These are phyloP conservation scores for Erpetoichthys calabaricus DNA, from an alignment of 2,797 vertebrate genomes.

Conservation along the genomic window DNA sequence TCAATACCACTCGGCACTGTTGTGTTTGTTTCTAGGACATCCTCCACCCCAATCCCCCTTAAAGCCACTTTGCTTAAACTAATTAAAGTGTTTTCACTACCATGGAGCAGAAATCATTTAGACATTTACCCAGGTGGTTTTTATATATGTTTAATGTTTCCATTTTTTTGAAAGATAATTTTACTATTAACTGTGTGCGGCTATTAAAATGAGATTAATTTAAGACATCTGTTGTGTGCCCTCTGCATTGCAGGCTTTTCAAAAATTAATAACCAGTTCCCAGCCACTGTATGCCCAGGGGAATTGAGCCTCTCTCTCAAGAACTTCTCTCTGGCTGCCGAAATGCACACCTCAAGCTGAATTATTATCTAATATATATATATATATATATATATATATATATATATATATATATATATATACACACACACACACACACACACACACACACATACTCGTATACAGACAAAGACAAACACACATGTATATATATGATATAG, in stretches of 20 bases:
- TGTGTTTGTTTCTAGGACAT: no score
- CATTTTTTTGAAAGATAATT: background rate
- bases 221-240: constrained; percentile 1
- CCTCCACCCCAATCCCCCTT: no score
- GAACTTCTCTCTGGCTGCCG: background rate
- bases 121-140: background rate
- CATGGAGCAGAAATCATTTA: background rate
- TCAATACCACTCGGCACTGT: no score
- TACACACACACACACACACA: no score
- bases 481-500: no score
- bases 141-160: background rate
- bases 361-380: no score
- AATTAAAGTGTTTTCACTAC: background rate
- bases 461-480: no score
- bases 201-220: background rate
- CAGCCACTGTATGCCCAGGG: constrained; percentile 2
- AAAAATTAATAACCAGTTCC: constrained; percentile 10
- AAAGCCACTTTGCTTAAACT: background rate
- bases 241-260: constrained; percentile 14
- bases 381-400: no score
- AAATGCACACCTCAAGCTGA: no score
- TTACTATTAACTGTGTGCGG: background rate
- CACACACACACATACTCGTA: no score
- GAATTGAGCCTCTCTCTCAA: constrained; percentile 7
- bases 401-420: no score